These are phyloP conservation scores for Dasypolia templi DNA, from an alignment of 2,888 invertebrate genomes.

Conservation along the genomic window DNA sequence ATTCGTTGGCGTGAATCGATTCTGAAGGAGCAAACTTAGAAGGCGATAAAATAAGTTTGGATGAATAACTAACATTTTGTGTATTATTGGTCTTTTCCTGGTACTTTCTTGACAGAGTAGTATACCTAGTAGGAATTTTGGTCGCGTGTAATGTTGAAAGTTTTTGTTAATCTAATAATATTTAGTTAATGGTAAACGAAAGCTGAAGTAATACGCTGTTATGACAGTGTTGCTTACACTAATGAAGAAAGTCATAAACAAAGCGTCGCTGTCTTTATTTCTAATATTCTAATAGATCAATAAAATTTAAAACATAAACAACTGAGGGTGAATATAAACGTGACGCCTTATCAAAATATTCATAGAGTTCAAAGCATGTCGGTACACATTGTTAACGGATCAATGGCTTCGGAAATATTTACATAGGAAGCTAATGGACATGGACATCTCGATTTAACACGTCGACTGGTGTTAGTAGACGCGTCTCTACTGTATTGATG, in stretches of 20 bases:
- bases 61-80: too few species aligned
- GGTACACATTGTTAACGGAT: slow-evolving; percentile 67
- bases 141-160: not conserved
- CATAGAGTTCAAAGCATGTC: slow-evolving; percentile 67
- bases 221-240: not conserved
- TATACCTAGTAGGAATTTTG: not conserved
- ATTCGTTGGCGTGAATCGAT: too few species aligned
- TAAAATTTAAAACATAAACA: slow-evolving; percentile 38
- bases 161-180: not conserved
- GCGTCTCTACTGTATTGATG: not conserved
- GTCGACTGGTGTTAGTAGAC: slow-evolving; percentile 24
- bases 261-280: not conserved
- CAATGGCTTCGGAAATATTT: slow-evolving; percentile 53
- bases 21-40: too few species aligned
- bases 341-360: slow-evolving; percentile 67
- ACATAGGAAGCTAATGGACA: slow-evolving; percentile 6
- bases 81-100: too few species aligned
- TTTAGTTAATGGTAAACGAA: not conserved
- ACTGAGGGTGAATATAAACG: slow-evolving; percentile 58
- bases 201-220: not conserved
- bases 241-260: slow-evolving; percentile 13
- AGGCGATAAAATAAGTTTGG: too few species aligned
- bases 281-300: slow-evolving; percentile 20
- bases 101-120: too few species aligned
- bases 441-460: slow-evolving; percentile 46